Percentiles rank a stretch among this genome's conserved stretches.
Conservation (phyloP, 2,113 vertebrate genomes). For the Rhinoderma darwinii region DNA sequence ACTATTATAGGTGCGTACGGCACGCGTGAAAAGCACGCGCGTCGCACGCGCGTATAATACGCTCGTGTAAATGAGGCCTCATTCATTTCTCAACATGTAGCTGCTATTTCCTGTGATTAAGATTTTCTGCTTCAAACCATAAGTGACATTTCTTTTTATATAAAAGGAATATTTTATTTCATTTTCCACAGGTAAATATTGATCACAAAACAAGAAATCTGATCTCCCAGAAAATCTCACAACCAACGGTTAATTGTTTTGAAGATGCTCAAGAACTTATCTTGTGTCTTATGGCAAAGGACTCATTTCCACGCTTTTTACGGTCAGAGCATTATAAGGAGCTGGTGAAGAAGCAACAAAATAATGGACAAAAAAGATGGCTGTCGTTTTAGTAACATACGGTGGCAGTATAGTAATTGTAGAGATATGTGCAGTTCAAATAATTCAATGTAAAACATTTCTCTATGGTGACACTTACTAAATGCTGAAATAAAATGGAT, state of each 20-base stretch:
- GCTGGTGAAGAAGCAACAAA: conserved; percentile 69
- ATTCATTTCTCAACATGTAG: no score
- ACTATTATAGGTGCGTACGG: no score
- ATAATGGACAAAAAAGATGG: conserved; percentile 72
- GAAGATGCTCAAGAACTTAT: conserved; percentile 77
- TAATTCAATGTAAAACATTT: not conserved
- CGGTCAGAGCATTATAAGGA: conserved; percentile 76
- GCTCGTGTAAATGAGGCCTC: no score
- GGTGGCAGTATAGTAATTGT: not conserved
- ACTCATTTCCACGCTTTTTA: conserved; percentile 79
- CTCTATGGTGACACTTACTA: not conserved
- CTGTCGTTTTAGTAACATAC: conserved; percentile 67
- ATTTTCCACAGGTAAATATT: conserved; percentile 82
- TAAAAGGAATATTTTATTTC: no score
- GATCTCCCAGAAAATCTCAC: conserved; percentile 72
- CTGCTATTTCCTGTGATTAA: no score
- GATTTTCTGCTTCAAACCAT: no score
- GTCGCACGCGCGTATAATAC: no score
- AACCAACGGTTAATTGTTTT: conserved; percentile 76
- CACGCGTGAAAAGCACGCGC: no score
- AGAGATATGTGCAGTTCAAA: not conserved
- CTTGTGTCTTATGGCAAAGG: conserved; percentile 79
- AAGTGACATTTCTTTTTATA: no score
- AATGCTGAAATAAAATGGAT: not conserved
- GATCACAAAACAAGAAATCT: conserved; percentile 76